A percentile compares a stretch with the other conserved stretches of the same genome.
Conservation (phyloP, 2,888 invertebrate genomes). For the Idaea straminata region DNA sequence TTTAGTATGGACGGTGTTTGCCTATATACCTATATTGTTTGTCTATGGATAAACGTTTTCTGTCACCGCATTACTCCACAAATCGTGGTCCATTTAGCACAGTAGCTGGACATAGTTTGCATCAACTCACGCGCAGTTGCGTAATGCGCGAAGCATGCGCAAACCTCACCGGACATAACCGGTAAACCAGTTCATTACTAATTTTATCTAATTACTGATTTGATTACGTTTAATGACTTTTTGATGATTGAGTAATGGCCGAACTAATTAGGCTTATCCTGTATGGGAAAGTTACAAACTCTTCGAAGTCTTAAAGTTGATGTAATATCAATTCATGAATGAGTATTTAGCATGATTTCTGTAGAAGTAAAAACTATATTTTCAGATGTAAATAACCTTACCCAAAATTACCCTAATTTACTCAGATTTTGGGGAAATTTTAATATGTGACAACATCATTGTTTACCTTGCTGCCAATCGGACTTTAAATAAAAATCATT, state of each 20-base stretch:
- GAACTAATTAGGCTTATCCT: not conserved
- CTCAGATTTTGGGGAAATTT: too few relatives aligned
- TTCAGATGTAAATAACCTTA: too few relatives aligned
- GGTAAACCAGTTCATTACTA: not conserved
- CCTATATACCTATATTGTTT: not conserved
- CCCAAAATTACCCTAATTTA: too few relatives aligned
- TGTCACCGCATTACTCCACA: not conserved
- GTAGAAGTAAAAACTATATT: too few relatives aligned
- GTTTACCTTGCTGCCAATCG: too few relatives aligned
- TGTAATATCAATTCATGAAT: not conserved
- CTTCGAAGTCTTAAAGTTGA: not conserved
- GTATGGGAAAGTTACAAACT: not conserved
- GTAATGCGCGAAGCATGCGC: not conserved
- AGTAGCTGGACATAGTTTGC: not conserved
- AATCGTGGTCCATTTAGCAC: not conserved
- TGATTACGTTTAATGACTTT: not conserved
- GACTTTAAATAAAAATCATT: too few relatives aligned
- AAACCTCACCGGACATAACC: not conserved
- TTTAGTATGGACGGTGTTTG: too few relatives aligned
- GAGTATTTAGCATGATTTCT: not conserved
- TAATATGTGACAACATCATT: too few relatives aligned
- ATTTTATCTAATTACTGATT: not conserved
- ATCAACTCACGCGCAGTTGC: not conserved
- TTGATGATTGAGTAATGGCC: conserved; percentile 1
- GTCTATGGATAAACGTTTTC: not conserved